phyloP scores from a whole-genome alignment of 2,888 invertebrate species.

The Caenorhabditis sp. region DNA sequence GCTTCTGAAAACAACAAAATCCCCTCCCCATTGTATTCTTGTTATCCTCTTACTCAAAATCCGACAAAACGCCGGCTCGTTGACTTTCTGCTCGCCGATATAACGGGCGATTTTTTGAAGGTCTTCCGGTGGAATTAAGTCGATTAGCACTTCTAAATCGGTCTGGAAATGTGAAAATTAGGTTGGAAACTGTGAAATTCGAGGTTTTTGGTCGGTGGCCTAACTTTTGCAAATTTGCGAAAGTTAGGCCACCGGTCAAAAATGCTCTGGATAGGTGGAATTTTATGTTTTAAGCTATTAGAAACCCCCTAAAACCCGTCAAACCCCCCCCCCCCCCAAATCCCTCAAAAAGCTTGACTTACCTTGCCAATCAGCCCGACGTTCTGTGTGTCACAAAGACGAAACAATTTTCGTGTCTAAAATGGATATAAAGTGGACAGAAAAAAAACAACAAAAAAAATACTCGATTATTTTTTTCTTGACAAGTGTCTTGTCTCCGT shows the following conservation, averaged over 20 bases:
- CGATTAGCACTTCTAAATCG: conserved; percentile 33
- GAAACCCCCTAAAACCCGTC: too few species aligned
- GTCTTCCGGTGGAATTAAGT: conserved; percentile 53
- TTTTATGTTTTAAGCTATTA: background rate
- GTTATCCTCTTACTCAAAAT: conserved; percentile 53
- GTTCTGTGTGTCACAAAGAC: conserved; percentile 53
- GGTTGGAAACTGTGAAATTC: background rate
- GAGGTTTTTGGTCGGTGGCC: background rate
- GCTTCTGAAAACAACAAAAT: conserved; percentile 42
- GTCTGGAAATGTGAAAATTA: conserved; percentile 26
- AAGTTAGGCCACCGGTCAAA: background rate
- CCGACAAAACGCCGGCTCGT: conserved; percentile 59
- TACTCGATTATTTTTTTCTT: too few species aligned
- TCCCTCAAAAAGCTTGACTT: background rate
- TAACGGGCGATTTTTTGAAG: conserved; percentile 36
- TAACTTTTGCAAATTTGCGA: background rate
- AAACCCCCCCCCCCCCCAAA: too few species aligned
- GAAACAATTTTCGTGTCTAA: conserved; percentile 63
- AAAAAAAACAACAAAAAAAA: too few species aligned
- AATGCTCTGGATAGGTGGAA: background rate
- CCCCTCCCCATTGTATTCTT: background rate
- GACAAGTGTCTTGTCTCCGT: conserved; percentile 24
- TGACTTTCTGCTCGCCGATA: conserved; percentile 55
- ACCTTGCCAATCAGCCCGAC: conserved; percentile 64
- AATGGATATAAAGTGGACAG: background rate